Evolutionary conservation across 64 coral and sea anemone genomes (phyloP).

Genomic region (Porites lutea): DNA sequence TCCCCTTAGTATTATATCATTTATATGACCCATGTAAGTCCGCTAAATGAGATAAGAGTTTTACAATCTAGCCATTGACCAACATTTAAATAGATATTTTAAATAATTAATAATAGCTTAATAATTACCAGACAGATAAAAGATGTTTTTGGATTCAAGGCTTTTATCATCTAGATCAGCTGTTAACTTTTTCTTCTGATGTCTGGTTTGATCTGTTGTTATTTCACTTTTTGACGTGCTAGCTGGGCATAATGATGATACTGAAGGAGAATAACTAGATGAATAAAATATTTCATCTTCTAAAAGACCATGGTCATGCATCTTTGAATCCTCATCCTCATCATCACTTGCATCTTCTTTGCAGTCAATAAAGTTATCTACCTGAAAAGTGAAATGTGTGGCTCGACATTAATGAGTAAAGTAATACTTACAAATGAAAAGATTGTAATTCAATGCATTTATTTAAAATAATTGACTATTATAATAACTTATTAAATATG

Average conservation of each 20-base stretch:
- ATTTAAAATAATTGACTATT: too few species aligned
- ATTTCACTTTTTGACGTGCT: neutral
- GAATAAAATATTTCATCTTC: neutral
- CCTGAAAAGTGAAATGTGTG: neutral
- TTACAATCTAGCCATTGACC: too few species aligned
- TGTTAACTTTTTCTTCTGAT: neutral
- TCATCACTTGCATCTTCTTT: conserved; percentile 10
- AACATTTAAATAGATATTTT: too few species aligned
- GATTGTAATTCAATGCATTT: too few species aligned
- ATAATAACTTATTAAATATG: too few species aligned
- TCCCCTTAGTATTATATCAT: too few species aligned
- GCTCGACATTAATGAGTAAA: too few species aligned
- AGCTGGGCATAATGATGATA: neutral
- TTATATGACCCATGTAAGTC: too few species aligned
- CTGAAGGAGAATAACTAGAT: conserved; percentile 16
- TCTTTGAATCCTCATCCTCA: neutral
- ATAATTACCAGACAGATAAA: conserved; percentile 3
- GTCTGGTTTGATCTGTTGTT: too few species aligned
- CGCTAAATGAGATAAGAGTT: too few species aligned
- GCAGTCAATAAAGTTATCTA: conserved; percentile 45
- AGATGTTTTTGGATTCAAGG: conserved; percentile 7
- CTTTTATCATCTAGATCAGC: neutral
- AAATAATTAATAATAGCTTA: neutral
- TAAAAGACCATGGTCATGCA: neutral
- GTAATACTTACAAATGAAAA: too few species aligned